Evolutionary conservation across 2,113 vertebrate genomes (phyloP).

Genomic region (Mustela nigripes): DNA sequence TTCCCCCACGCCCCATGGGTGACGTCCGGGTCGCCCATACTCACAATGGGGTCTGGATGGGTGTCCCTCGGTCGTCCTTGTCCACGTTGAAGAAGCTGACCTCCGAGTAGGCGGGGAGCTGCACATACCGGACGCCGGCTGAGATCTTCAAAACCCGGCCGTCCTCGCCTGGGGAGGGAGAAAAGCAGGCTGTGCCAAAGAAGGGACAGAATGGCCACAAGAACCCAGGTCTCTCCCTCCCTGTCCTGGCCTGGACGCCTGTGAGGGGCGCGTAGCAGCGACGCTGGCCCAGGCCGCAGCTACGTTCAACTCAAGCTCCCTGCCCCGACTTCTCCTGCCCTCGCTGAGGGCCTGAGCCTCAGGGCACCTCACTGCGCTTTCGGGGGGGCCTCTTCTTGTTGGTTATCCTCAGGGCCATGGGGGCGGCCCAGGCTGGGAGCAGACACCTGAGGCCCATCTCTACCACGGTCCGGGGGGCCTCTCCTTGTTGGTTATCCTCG

Average conservation of each 20-base stretch:
- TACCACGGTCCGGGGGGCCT: accelerated
- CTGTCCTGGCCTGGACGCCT: background rate
- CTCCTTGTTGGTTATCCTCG: background rate
- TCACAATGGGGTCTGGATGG: constrained; percentile 83
- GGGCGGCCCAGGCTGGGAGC: background rate
- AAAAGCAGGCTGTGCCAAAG: background rate
- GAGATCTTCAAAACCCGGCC: constrained; percentile 77
- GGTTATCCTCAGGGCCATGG: background rate
- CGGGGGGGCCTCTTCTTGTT: background rate
- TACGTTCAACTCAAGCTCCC: background rate
- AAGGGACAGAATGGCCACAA: accelerated
- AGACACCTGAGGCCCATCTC: background rate
- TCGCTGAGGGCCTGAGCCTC: background rate
- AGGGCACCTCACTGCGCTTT: accelerated
- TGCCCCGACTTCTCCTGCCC: accelerated
- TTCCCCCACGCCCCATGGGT: accelerated
- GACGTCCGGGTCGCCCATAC: background rate
- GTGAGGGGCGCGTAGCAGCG: background rate
- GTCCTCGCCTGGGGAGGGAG: constrained; percentile 77
- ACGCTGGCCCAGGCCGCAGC: accelerated
- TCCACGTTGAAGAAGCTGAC: constrained; percentile 75
- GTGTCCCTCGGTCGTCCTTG: constrained; percentile 51
- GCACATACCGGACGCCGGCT: constrained; percentile 65
- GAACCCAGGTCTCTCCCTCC: background rate
- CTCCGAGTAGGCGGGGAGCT: constrained; percentile 42